Base-by-base conservation (phyloP, 2,797 vertebrate species). In the Gymnodraco acuticeps region DNA sequence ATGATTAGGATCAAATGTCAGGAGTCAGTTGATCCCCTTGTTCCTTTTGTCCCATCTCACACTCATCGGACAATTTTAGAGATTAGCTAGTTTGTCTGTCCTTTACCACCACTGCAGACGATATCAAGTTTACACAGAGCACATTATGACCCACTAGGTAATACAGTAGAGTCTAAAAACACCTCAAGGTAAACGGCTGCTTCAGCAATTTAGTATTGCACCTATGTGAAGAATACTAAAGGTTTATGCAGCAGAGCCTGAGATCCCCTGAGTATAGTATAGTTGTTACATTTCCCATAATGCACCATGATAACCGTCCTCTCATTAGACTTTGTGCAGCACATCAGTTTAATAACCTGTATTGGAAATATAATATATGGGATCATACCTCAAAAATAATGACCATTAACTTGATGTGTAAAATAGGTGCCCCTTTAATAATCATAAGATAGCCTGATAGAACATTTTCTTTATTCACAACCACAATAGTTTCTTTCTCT, bases 1-100 rank as follows among this genome's bases (percentile, higher is more conserved):
- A 79, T 64, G 80, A 90, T 86, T 67, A 84, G 52, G 79, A 82
- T 93, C 70, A 73, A 75, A 79, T 88, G 70, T 81, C 80, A 56
- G 23, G 27, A 43, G 73, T 75, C 73, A 67, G 82, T 20, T 81
- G 79, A 87, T 80, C 63, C 62, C 58, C 53, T 70, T 54, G 52
- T 76, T 66, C 73, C 73, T 69, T 63, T 68, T 10, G 9, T 38
- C 9, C 55, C n/a, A 71, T 62, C 60, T 81, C 64, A 70, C 56
- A 63, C 63, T 67, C 47, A 41, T 27, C 2, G 1, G 59, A 51
- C 59, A 63, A 43, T 73, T 64, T 71, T 47, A 73, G 53, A 20
- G 66, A 74, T 85, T 63, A 76, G 19, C 61, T 74, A 41, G 61
- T 70, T 63, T n/a, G 64, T 20, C 38, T 2, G 50, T 13, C 10